A percentile compares a stretch with the other conserved stretches of the same genome.
phyloP scores from a whole-genome alignment of 2,888 invertebrate genomes.

The Machimus rusticus region DNA sequence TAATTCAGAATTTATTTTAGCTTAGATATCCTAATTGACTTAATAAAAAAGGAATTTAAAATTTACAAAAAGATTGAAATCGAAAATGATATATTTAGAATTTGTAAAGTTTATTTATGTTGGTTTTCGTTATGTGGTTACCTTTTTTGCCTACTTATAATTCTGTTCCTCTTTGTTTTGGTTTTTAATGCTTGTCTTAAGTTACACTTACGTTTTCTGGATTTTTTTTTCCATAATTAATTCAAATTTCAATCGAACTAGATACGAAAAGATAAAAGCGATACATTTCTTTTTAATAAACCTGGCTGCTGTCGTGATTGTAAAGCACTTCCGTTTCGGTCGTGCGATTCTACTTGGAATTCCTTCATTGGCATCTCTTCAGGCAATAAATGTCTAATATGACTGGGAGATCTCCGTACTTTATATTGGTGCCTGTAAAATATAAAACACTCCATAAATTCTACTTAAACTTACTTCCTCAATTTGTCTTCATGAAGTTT shows the following conservation, averaged over 20 bases:
- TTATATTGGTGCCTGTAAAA: slow-evolving; percentile 59
- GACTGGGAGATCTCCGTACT: slow-evolving; percentile 60
- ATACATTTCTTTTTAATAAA: slow-evolving; percentile 60
- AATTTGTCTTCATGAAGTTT: background rate
- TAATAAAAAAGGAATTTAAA: slow-evolving; percentile 33
- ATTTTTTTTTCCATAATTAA: slow-evolving; percentile 1
- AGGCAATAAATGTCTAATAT: slow-evolving; percentile 59
- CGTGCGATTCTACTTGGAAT: slow-evolving; percentile 55
- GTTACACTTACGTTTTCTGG: background rate
- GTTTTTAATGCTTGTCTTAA: slow-evolving; percentile 18
- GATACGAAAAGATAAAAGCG: slow-evolving; percentile 62
- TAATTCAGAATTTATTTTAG: slow-evolving; percentile 24
- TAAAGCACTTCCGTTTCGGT: slow-evolving; percentile 51
- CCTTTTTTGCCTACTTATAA: background rate
- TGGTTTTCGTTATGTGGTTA: background rate
- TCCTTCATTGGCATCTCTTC: slow-evolving; percentile 63
- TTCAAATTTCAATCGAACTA: slow-evolving; percentile 43
- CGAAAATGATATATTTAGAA: slow-evolving; percentile 37
- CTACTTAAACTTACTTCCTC: background rate
- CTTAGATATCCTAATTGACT: slow-evolving; percentile 34
- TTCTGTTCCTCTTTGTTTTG: background rate
- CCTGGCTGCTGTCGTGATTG: slow-evolving; percentile 54
- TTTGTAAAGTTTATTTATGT: background rate
- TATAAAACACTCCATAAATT: slow-evolving; percentile 6
- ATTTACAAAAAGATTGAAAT: slow-evolving; percentile 34